Percentiles rank a stretch among this genome's conserved stretches.
Evolutionary conservation across 1,140 invertebrate species (phyloP).

Genomic region (Monomorium pharaonis): DNA sequence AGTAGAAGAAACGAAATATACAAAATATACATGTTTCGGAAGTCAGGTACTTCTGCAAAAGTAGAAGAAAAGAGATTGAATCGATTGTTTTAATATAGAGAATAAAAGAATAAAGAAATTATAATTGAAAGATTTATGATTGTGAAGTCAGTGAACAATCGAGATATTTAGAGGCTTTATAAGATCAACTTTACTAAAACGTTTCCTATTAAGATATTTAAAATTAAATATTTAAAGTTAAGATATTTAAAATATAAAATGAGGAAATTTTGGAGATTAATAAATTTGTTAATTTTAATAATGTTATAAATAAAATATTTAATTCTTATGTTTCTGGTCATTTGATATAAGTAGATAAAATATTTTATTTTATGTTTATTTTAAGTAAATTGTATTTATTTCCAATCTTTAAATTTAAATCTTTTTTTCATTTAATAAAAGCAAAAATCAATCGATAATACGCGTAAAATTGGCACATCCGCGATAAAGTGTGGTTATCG

Average conservation of each 20-base stretch:
- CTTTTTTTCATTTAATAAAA: neutral
- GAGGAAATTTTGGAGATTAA: neutral
- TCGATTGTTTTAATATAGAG: neutral
- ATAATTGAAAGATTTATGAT: slow-evolving; percentile 18
- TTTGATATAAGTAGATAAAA: neutral
- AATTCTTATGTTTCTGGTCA: neutral
- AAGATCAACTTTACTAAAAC: neutral
- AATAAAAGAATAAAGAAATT: neutral
- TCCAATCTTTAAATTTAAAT: neutral
- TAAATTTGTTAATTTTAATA: neutral
- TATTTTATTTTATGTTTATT: neutral
- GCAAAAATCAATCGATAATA: neutral
- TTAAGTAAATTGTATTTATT: neutral
- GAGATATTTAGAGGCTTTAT: neutral
- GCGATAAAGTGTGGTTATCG: neutral
- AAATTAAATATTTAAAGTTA: too few species aligned
- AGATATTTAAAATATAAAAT: neutral
- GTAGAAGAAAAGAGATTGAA: neutral
- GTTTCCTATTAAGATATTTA: neutral
- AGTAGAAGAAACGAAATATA: neutral
- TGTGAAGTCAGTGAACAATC: neutral
- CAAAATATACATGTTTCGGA: neutral
- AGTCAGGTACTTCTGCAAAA: neutral
- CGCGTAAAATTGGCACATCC: neutral
- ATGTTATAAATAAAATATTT: neutral